Percentiles rank a stretch among this genome's conserved stretches.
Conservation (phyloP, 2,888 invertebrate species). For the Nephrotoma guestfalica region DNA sequence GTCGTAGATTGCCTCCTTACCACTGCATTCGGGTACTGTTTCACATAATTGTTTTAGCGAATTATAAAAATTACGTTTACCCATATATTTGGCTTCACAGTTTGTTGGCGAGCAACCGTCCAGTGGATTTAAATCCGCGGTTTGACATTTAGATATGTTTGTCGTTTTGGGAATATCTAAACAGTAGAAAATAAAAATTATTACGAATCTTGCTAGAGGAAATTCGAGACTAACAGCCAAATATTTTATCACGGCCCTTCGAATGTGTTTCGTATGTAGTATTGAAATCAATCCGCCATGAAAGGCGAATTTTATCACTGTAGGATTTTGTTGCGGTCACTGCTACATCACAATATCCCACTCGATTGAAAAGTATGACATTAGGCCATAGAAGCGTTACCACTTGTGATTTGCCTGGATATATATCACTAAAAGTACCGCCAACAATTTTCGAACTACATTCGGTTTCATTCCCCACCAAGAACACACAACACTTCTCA, state of each 20-base stretch:
- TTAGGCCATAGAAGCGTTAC: slow-evolving; percentile 21
- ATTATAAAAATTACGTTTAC: slow-evolving; percentile 36
- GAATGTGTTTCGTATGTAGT: slow-evolving; percentile 2
- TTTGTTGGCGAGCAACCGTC: slow-evolving; percentile 36
- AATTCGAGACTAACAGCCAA: not conserved
- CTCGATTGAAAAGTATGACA: not conserved
- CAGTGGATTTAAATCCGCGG: slow-evolving; percentile 34
- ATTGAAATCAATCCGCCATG: slow-evolving; percentile 8
- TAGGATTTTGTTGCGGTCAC: slow-evolving; percentile 17
- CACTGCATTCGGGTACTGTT: not conserved
- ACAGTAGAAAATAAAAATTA: not conserved
- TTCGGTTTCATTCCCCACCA: not conserved
- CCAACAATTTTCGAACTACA: slow-evolving; percentile 20
- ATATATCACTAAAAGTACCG: slow-evolving; percentile 24
- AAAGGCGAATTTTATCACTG: slow-evolving; percentile 16
- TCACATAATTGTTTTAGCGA: not conserved
- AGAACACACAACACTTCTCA: not conserved
- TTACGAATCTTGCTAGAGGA: not conserved
- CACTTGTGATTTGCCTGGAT: slow-evolving; percentile 18
- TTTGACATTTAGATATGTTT: slow-evolving; percentile 18
- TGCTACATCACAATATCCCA: slow-evolving; percentile 19
- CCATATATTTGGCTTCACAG: slow-evolving; percentile 40
- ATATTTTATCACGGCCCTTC: not conserved
- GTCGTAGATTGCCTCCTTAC: not conserved
- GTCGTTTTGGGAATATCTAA: not conserved